Percentiles rank a stretch among this genome's conserved stretches.
Evolutionary conservation across 2,888 invertebrate species (phyloP).

Genomic region (Homarus gammarus): DNA sequence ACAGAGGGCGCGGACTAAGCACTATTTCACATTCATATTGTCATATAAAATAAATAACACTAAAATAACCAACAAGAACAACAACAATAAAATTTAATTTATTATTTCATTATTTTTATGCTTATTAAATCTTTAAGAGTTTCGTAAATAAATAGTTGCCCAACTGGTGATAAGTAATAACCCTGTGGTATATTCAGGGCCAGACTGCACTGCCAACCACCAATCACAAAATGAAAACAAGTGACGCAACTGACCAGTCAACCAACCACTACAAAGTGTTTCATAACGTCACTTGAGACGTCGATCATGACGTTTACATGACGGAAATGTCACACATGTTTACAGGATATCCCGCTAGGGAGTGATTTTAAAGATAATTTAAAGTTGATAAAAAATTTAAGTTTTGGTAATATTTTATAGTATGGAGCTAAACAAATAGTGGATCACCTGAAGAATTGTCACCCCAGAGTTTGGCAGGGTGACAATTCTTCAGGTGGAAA

Average conservation of each 20-base stretch:
- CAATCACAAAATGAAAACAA: constrained; percentile 23
- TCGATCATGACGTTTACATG: neutral
- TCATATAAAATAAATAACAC: neutral
- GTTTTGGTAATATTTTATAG: constrained; percentile 6
- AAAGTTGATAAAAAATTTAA: neutral
- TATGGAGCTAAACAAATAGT: constrained; percentile 44
- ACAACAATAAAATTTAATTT: neutral
- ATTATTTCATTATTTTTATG: neutral
- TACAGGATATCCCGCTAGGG: neutral
- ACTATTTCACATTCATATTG: neutral
- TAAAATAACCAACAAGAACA: neutral
- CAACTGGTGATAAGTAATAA: neutral
- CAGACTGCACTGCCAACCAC: neutral
- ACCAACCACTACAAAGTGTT: neutral
- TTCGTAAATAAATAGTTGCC: neutral
- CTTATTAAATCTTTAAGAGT: no score
- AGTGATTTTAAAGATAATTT: neutral
- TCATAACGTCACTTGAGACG: neutral
- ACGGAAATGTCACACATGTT: neutral
- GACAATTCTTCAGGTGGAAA: no score
- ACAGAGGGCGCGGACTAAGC: neutral
- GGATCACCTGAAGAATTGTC: no score
- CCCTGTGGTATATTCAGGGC: neutral
- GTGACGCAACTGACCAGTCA: constrained; percentile 13
- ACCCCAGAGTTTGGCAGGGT: no score